Percentiles rank a stretch among this genome's conserved stretches.
Conservation (phyloP, 2,113 vertebrate species). For the Zapornia atra region DNA sequence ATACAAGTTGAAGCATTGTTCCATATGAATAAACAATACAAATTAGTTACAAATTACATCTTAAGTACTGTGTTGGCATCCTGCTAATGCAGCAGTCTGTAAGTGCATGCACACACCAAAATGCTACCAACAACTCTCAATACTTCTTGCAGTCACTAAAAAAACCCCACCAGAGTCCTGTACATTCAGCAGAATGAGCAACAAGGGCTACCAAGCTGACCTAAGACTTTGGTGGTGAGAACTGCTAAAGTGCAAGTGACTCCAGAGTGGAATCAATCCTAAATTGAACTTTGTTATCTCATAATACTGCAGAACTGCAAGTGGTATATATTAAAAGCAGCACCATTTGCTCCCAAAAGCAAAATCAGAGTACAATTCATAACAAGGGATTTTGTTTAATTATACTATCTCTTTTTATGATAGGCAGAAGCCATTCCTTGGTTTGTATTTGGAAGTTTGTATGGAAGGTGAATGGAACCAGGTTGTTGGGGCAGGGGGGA, state of each 20-base stretch:
- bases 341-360: not conserved
- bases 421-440: not conserved
- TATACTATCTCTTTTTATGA: not conserved
- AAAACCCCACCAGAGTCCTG: not conserved
- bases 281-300: not conserved
- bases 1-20: not conserved
- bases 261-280: not conserved
- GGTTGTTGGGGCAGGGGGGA: too few species aligned
- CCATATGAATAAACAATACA: not conserved
- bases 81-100: not conserved
- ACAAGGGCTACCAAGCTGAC: not conserved
- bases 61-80: not conserved
- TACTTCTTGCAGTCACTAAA: not conserved
- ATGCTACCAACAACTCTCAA: not conserved
- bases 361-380: not conserved
- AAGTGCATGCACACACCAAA: not conserved
- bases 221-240: not conserved
- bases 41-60: not conserved
- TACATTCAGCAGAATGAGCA: not conserved
- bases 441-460: not conserved
- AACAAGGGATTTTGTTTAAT: not conserved
- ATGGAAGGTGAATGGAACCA: not conserved
- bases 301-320: not conserved
- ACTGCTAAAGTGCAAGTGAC: not conserved
- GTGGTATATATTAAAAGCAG: not conserved